Conservation (phyloP, 2,113 vertebrate species). For the Pterophyllum scalare region DNA sequence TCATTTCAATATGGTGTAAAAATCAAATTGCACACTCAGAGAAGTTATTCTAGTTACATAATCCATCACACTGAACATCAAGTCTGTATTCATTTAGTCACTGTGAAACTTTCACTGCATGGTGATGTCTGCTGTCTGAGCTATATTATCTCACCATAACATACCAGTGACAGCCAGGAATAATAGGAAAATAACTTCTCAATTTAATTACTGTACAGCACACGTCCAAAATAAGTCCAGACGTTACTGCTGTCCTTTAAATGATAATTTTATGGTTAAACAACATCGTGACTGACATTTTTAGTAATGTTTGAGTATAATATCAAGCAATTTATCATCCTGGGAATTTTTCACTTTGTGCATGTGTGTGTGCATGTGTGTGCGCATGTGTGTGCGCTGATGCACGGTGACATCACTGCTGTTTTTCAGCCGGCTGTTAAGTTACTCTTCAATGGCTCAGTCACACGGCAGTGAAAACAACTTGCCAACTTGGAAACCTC, state of each 20-base stretch:
- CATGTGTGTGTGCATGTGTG: no score
- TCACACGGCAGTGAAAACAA: background rate
- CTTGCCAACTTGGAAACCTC: background rate
- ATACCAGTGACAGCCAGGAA: background rate
- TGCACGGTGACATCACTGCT: background rate
- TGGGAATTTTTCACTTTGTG: background rate
- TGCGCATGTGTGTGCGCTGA: background rate
- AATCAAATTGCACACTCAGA: background rate
- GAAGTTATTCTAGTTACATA: background rate
- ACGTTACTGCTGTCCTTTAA: background rate
- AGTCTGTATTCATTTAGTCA: constrained; percentile 3
- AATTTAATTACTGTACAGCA: background rate
- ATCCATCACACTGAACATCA: background rate
- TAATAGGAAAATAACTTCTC: background rate
- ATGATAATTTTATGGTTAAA: background rate
- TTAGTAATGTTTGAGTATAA: background rate
- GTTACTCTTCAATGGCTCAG: background rate
- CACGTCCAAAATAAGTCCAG: background rate
- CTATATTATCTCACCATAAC: background rate
- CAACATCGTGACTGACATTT: background rate
- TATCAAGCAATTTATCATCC: background rate
- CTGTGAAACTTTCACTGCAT: background rate
- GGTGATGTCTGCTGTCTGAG: constrained; percentile 5
- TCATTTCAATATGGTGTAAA: background rate
- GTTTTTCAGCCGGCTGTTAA: background rate